Percentiles rank a stretch among this genome's conserved stretches.
phyloP scores from a whole-genome alignment of 2,888 invertebrate species.

The Euzetes globulus region DNA sequence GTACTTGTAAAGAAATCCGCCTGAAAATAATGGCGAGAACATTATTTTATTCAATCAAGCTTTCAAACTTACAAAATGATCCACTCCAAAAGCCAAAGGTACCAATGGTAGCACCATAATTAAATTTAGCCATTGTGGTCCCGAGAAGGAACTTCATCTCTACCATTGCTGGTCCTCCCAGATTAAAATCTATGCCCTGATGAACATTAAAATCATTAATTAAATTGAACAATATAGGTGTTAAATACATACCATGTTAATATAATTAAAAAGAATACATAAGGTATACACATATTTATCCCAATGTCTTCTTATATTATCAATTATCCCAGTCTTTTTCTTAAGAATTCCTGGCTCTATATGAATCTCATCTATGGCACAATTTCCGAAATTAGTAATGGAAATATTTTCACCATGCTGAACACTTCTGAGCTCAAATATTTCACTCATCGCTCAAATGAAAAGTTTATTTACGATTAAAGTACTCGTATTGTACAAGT shows the following conservation, averaged over 20 bases:
- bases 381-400: not conserved
- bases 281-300: not conserved
- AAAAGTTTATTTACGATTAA: no score
- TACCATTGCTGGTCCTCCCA: not conserved
- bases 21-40: not conserved
- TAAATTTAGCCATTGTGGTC: not conserved
- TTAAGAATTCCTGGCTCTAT: not conserved
- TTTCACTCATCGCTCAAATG: no score
- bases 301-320: not conserved
- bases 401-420: no score
- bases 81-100: not conserved
- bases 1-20: conserved; percentile 13
- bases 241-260: not conserved
- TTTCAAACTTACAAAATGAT: not conserved
- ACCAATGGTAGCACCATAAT: not conserved
- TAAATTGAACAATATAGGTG: no score
- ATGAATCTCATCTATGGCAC: not conserved
- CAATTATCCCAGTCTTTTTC: not conserved
- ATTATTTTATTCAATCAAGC: no score
- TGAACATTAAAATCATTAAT: no score
- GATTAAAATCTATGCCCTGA: not conserved
- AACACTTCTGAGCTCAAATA: no score
- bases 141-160: not conserved
- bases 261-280: not conserved
- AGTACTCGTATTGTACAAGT: no score